Percentiles rank a stretch among this genome's conserved stretches.
Conservation (phyloP, 2,113 vertebrate genomes). For the Sula dactylatra region DNA sequence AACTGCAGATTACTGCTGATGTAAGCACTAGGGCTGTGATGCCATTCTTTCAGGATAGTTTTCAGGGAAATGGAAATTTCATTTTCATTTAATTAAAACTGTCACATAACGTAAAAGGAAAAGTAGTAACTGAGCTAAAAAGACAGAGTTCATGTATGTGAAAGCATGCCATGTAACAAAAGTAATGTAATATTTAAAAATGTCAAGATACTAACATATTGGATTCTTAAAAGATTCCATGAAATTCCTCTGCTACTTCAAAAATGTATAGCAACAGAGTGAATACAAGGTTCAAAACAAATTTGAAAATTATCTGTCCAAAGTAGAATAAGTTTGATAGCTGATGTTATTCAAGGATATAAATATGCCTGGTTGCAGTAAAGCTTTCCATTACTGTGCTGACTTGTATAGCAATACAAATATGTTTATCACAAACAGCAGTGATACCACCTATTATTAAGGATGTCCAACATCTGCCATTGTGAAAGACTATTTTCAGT, state of each 20-base stretch:
- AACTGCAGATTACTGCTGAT: not conserved
- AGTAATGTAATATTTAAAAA: not conserved
- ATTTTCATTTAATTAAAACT: constrained; percentile 1
- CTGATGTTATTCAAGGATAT: not conserved
- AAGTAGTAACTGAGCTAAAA: not conserved
- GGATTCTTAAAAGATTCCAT: not conserved
- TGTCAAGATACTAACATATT: not conserved
- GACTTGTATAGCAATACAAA: not conserved
- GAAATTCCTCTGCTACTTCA: not conserved
- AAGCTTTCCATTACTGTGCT: not conserved
- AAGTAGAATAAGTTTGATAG: not conserved
- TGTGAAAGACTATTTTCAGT: not conserved
- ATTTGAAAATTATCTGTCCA: not conserved
- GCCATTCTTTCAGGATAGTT: not conserved
- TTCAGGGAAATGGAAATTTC: not conserved
- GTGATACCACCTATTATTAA: not conserved
- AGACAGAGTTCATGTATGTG: not conserved
- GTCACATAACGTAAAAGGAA: not conserved
- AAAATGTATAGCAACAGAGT: not conserved
- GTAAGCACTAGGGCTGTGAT: not conserved
- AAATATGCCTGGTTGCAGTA: not conserved
- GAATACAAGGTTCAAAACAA: not conserved
- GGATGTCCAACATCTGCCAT: not conserved
- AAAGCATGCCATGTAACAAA: not conserved
- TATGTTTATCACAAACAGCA: not conserved